Percentiles rank a stretch among this genome's conserved stretches.
These are phyloP conservation scores for Microctonus aethiopoides DNA, from an alignment of 2,888 invertebrate genomes.

Conservation along the genomic window DNA sequence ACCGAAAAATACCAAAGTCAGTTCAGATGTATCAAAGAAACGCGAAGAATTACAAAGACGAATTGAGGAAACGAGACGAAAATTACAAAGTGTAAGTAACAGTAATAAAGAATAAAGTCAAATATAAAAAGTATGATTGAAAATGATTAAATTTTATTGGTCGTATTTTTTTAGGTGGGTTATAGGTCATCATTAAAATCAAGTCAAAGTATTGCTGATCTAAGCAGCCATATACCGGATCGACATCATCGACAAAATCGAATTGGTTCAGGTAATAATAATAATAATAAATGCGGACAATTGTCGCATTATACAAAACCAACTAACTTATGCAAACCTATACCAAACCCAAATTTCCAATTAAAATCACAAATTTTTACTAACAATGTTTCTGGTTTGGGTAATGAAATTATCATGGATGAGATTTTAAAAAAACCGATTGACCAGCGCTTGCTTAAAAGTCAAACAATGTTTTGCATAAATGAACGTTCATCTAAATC, in stretches of 20 bases:
- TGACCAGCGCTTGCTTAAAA: slow-evolving; percentile 56
- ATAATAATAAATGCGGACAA: slow-evolving; percentile 52
- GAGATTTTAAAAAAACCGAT: slow-evolving; percentile 42
- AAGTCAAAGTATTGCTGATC: slow-evolving; percentile 88
- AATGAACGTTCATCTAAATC: slow-evolving; percentile 49
- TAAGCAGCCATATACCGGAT: slow-evolving; percentile 76
- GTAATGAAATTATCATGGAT: slow-evolving; percentile 53
- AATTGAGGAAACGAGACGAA: slow-evolving; percentile 85
- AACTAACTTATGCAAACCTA: slow-evolving; percentile 59
- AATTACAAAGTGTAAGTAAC: slow-evolving; percentile 83
- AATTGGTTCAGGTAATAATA: slow-evolving; percentile 56
- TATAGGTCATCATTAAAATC: slow-evolving; percentile 83
- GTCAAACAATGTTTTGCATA: slow-evolving; percentile 58
- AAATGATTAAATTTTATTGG: not conserved
- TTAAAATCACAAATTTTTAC: slow-evolving; percentile 53
- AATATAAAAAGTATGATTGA: not conserved
- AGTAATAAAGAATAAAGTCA: not conserved
- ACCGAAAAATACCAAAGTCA: slow-evolving; percentile 70
- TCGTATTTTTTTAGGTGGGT: slow-evolving; percentile 73
- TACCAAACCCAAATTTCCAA: slow-evolving; percentile 57
- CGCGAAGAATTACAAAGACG: slow-evolving; percentile 85
- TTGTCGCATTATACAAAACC: slow-evolving; percentile 58
- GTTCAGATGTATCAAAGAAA: slow-evolving; percentile 75
- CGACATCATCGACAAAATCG: slow-evolving; percentile 62
- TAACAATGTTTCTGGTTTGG: slow-evolving; percentile 58